phyloP scores from a whole-genome alignment of 1,140 invertebrate species.

The Babylonia areolata region DNA sequence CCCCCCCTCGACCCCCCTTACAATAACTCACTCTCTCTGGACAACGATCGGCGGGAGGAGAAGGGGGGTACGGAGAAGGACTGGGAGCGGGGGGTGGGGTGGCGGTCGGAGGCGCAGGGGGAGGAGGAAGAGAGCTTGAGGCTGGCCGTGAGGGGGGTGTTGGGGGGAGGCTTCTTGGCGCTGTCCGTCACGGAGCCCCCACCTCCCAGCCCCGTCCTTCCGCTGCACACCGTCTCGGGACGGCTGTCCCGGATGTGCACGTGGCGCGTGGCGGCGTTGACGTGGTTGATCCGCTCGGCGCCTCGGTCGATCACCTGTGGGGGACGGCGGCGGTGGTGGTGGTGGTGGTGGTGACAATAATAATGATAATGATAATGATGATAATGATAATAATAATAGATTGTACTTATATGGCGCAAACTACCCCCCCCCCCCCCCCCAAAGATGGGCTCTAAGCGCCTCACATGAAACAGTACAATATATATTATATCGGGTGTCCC shows the following conservation, averaged over 20 bases:
- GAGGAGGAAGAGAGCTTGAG: not conserved
- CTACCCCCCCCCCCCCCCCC: too few relatives aligned
- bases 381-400: not conserved
- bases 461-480: too few relatives aligned
- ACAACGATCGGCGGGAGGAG: not conserved
- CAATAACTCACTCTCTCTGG: not conserved
- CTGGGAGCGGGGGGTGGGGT: not conserved
- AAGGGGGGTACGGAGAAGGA: constrained; percentile 8
- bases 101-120: too few relatives aligned
- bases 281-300: not conserved
- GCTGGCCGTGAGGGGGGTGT: constrained; percentile 24
- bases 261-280: not conserved
- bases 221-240: not conserved
- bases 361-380: constrained; percentile 12
- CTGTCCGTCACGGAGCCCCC: not conserved
- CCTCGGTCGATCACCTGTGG: constrained; percentile 13
- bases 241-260: constrained; percentile 19
- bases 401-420: too few relatives aligned
- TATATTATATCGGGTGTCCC: too few relatives aligned
- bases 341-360: too few relatives aligned
- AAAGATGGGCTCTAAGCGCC: too few relatives aligned
- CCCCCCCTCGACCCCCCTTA: too few relatives aligned
- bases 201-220: too few relatives aligned
- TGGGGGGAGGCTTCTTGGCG: constrained; percentile 21
- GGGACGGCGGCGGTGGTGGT: not conserved